A percentile compares a stretch with the other conserved stretches of the same genome.
Evolutionary conservation across 2,888 invertebrate genomes (phyloP).

Genomic region (Melanostoma scalare): DNA sequence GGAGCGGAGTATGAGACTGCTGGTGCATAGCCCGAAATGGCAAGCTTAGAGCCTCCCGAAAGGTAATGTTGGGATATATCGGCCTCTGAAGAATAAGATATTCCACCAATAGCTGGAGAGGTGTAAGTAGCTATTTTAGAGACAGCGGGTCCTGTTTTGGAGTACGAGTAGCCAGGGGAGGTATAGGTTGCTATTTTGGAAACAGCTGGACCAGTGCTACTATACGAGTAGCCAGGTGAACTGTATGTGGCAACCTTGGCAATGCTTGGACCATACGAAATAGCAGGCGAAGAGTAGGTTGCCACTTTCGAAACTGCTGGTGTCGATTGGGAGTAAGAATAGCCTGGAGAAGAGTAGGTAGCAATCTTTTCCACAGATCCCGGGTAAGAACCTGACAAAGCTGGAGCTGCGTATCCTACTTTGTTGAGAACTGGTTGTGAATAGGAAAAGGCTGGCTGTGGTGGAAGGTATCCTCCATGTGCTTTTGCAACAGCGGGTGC

Average conservation of each 20-base stretch:
- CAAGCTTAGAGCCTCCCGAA: conserved; percentile 37
- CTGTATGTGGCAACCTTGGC: conserved; percentile 67
- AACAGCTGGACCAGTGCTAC: conserved; percentile 72
- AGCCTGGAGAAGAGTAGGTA: conserved; percentile 75
- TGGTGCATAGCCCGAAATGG: conserved; percentile 72
- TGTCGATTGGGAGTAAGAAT: conserved; percentile 73
- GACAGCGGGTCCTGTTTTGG: conserved; percentile 72
- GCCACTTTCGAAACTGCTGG: conserved; percentile 77
- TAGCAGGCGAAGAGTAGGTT: conserved; percentile 74
- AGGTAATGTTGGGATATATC: conserved; percentile 47
- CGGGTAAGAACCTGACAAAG: conserved; percentile 81
- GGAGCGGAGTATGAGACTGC: conserved; percentile 53
- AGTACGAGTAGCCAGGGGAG: conserved; percentile 74
- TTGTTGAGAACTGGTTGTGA: conserved; percentile 77
- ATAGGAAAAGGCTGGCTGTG: conserved; percentile 74
- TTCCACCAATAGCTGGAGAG: conserved; percentile 28
- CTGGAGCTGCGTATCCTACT: conserved; percentile 76
- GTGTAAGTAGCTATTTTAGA: conserved; percentile 74
- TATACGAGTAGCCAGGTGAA: conserved; percentile 75
- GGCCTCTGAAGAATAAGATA: conserved; percentile 25
- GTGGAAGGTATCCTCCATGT: conserved; percentile 77
- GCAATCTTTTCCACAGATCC: conserved; percentile 37
- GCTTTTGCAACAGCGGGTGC: conserved; percentile 72
- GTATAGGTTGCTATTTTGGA: conserved; percentile 75
- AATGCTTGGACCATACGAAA: conserved; percentile 23